These are phyloP conservation scores for Riparia riparia DNA, from an alignment of 2,113 vertebrate genomes.

Conservation along the genomic window DNA sequence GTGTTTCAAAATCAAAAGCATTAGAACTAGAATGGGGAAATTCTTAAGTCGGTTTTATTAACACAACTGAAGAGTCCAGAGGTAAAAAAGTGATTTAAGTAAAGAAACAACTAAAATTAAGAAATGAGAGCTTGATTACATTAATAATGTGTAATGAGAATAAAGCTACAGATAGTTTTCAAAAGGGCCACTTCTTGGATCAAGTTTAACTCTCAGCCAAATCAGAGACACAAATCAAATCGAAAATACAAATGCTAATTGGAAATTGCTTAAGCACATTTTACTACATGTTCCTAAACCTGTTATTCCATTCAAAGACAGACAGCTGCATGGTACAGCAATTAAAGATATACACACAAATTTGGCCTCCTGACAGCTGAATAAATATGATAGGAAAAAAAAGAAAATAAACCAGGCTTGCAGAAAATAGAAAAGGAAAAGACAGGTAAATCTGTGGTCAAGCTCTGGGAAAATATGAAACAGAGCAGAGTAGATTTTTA, in stretches of 20 bases:
- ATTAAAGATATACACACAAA: not conserved
- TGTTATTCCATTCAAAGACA: not conserved
- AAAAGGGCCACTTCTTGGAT: not conserved
- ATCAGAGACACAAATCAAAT: conserved; percentile 2
- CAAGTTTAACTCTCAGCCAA: conserved; percentile 6
- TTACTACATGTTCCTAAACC: not conserved
- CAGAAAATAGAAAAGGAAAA: not conserved
- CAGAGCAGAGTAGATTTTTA: not conserved
- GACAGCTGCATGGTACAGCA: not conserved
- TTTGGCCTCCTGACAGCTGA: not conserved
- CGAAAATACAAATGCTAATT: conserved; percentile 31
- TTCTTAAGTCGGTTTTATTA: not conserved
- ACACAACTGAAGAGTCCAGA: not conserved
- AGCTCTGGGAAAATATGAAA: not conserved
- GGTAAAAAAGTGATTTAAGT: not conserved
- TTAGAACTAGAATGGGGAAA: not conserved
- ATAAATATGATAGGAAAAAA: not conserved
- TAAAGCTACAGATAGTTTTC: not conserved
- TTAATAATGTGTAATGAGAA: not conserved
- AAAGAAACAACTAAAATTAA: conserved; percentile 20
- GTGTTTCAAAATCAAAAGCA: not conserved
- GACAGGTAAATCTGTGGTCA: not conserved
- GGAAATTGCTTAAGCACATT: not conserved
- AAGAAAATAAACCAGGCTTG: not conserved
- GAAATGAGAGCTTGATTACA: not conserved